Evolutionary conservation across 1,140 invertebrate genomes (phyloP), one percentile per base, ranked within the genome.

Genomic region (Ruditapes philippinarum): DNA sequence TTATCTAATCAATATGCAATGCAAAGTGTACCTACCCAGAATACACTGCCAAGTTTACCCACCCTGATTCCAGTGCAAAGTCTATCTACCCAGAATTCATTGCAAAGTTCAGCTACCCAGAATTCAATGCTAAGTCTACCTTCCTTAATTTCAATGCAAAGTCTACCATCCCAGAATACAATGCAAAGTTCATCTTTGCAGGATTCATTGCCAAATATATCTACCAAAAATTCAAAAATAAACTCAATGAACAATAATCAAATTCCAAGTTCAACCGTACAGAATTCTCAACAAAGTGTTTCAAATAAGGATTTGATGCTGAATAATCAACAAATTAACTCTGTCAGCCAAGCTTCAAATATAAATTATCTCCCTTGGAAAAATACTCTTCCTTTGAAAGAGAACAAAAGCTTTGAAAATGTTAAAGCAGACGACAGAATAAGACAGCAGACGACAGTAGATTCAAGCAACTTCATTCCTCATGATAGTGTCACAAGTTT

Each of bases 321-420:
- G n/a, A n/a, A n/a, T n/a, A n/a, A n/a, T n/a, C n/a, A n/a, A 40
- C 3, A 5, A n/a, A 38, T 31, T 31, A 28, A 11, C 17, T 31
- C 4, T 40, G 19, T 51, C 11, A 36, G 31, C 74, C 74, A 78
- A 22, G 54, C 14, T 33, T 54, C 31, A 78, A 54, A 54, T 28
- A 76, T 25, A 25, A 31, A 25, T 78, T 78, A 57, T 31, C 49
- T 54, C 74, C 74, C 74, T 12, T 78, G 42, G 74, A 54, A 28
- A 19, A 5, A 78, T 19, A 40, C 74, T 31, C 19, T 28, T n/a
- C n/a, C n/a, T n/a, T n/a, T n/a, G n/a, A n/a, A n/a, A n/a, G n/a
- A n/a, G n/a, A n/a, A n/a, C n/a, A n/a, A n/a, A n/a, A n/a, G n/a
- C n/a, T n/a, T n/a, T n/a, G n/a, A n/a, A n/a, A n/a, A n/a, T n/a